Evolutionary conservation across 2,797 vertebrate genomes (phyloP), one percentile per base, ranked within the genome.

Genomic region (Neosilurus mollespiculum): DNA sequence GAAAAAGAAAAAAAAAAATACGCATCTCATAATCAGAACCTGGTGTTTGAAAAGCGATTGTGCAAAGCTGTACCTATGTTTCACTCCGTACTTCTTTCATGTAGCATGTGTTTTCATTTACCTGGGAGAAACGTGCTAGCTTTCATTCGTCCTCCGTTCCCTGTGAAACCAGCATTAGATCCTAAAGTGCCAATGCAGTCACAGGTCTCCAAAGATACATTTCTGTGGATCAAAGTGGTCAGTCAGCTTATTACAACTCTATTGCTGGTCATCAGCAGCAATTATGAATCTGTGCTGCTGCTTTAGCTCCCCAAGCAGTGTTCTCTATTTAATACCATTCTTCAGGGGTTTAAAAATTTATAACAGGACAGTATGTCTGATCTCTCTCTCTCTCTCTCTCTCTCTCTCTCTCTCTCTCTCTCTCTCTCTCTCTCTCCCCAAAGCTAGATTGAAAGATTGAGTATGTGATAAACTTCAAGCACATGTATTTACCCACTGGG

Each of bases 21-120:
- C 9, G 4, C 37, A 26, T 56, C 15, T 9, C n/a, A 16, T 37
- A 58, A 65, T 34, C 51, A 70, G 59, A 71, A 30, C 53, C 18
- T 58, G 24, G 14, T 76, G 53, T 12, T 22, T 75, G 54, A 75
- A 20, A 61, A 37, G 24, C 1, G 18, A 22, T 16, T 43, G 34
- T n/a, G 20, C 64, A 70, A 66, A 69, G 56, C 49, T 81, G 56
- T 37, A 43, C 53, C 67, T 82, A 26, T 69, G 37, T 77, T 56
- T 73, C 49, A 26, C 43, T 83, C 80, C 81, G 53, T 71, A 22
- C 67, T 84, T 61, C 53, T 30, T 67, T 87, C n/a, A 69, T 81
- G 72, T 54, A 24, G 80, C 93, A 95, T 94, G 92, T 94, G 94
- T 94, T 95, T 94, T 84, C 90, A 93, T 92, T 95, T 94, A 95